Evolutionary conservation across 1,140 invertebrate species (phyloP), one percentile per base, ranked within the genome.

Genomic region (Bursaphelenchus mucronatus): DNA sequence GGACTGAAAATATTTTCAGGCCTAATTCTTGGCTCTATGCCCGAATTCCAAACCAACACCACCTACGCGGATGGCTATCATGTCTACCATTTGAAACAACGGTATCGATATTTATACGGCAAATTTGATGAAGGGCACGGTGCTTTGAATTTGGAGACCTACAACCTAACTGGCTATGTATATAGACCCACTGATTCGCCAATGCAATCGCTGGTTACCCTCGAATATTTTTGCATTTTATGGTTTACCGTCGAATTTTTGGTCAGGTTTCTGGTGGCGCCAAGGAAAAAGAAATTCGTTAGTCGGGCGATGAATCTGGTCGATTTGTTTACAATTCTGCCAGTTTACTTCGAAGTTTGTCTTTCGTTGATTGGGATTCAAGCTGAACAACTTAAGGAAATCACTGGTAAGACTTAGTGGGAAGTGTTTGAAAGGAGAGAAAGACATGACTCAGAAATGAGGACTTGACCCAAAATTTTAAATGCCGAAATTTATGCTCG

Each of bases 221-320:
- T 79, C 10, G 77, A 79, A 57, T 74, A 79, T 49, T 67, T 84
- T 40, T 85, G 84, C 75, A 85, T 83, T 19, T 68, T 71, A 7
- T 85, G 84, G 82, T 85, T 86, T 70, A 83, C 83, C 1, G 56
- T 83, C 13, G 84, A 85, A 71, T 81, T 83, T 10, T 41, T 83
- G 17, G 69, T 76, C 8, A 76, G 75, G 54, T 69, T 79, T 44
- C 11, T 76, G 3, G 69, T 79, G 3, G 65, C 79, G 10, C 84
- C 84, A 8, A 80, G 74, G 55, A 83, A 83, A 69, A 52, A 76
- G 13, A 61, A 73, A 51, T 85, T 85, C 67, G 74, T 84, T 54
- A 82, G 81, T 64, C 81, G 83, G 63, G 80, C 84, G 50, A 82
- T 85, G 70, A 85, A 85, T 70, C 68, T 85, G 9, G 83, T 85